Conservation (phyloP, 2,797 vertebrate species). For the Iguana delicatissima region DNA sequence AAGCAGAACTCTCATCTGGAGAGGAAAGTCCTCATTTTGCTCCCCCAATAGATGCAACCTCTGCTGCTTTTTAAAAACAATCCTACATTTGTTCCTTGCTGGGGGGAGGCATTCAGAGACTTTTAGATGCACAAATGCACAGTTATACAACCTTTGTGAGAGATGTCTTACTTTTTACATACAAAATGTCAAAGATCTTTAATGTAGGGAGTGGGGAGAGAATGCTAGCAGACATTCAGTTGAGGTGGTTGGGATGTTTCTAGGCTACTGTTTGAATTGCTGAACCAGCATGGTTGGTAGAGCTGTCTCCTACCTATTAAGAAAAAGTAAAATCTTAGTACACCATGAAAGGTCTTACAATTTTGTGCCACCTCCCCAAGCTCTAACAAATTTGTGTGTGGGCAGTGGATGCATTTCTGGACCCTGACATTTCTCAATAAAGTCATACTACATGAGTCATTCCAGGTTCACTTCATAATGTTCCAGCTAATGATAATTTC, state of each 20-base stretch:
- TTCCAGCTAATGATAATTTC: not conserved
- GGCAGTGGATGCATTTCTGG: not conserved
- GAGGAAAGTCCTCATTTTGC: too few species aligned
- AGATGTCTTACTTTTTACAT: not conserved
- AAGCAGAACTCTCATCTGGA: too few species aligned
- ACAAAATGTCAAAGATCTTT: not conserved
- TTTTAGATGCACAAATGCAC: not conserved
- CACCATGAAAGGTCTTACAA: not conserved
- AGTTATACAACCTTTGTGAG: not conserved
- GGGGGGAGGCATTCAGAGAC: not conserved
- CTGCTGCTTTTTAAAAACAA: not conserved
- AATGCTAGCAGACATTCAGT: too few species aligned
- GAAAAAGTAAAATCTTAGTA: not conserved
- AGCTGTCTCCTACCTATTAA: too few species aligned
- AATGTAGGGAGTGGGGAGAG: not conserved
- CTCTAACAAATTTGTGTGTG: not conserved
- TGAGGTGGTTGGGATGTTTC: too few species aligned
- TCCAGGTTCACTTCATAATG: not conserved
- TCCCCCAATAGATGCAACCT: too few species aligned
- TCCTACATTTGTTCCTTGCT: not conserved
- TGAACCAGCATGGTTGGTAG: too few species aligned
- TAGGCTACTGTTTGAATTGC: too few species aligned
- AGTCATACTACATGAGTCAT: not conserved
- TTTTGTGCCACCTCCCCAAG: not conserved
- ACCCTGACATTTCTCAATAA: not conserved